These are phyloP conservation scores for Montipora capricornis DNA, from an alignment of 64 coral and sea anemone genomes.

Conservation along the genomic window DNA sequence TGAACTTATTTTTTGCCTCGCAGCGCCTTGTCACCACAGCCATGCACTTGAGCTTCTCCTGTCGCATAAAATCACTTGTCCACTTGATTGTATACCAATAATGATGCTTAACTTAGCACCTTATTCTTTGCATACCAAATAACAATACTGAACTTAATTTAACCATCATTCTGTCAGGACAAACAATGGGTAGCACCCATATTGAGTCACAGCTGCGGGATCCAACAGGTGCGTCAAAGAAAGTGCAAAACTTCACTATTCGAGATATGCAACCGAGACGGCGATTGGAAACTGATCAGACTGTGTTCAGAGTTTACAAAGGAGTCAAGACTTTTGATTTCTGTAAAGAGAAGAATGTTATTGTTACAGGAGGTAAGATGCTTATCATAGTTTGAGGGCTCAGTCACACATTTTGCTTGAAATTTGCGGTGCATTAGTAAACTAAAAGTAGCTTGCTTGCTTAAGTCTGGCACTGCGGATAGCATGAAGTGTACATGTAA, in stretches of 20 bases:
- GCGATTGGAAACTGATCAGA: conserved; percentile 89
- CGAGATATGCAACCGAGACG: conserved; percentile 87
- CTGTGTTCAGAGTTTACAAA: conserved; percentile 96
- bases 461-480: too few relatives aligned
- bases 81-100: too few relatives aligned
- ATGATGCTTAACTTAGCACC: neutral
- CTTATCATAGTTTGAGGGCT: too few relatives aligned
- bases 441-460: too few relatives aligned
- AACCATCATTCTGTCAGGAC: conserved; percentile 41
- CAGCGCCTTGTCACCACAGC: too few relatives aligned
- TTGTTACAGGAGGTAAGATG: conserved; percentile 92
- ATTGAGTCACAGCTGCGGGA: conserved; percentile 81
- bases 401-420: too few relatives aligned
- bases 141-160: neutral
- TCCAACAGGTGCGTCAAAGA: conserved; percentile 57
- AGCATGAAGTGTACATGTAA: too few relatives aligned
- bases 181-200: conserved; percentile 96
- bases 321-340: conserved; percentile 99
- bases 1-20: too few relatives aligned
- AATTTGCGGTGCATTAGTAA: too few relatives aligned
- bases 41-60: too few relatives aligned
- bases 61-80: too few relatives aligned
- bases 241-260: conserved; percentile 16
- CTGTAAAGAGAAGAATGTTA: conserved; percentile 97
- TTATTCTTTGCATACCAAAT: neutral